These are phyloP conservation scores for Oncorhynchus mykiss DNA, from an alignment of 2,113 vertebrate species.

Conservation along the genomic window DNA sequence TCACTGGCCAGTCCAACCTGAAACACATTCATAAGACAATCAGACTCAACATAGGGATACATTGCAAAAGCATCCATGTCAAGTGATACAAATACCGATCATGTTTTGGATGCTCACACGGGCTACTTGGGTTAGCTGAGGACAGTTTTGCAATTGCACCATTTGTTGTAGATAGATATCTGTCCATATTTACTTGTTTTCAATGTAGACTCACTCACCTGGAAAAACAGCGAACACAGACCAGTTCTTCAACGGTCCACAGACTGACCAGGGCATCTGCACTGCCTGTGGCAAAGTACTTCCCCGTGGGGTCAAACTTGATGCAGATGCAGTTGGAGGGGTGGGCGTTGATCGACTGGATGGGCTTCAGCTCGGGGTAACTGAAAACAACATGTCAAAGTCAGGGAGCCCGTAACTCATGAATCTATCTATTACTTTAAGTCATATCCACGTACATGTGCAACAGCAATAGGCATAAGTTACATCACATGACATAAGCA, in stretches of 20 bases:
- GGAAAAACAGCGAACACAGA: conserved; percentile 96
- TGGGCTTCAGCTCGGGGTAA: conserved; percentile 95
- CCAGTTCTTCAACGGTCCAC: conserved; percentile 94
- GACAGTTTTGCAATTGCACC: too few species aligned
- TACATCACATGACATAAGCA: not conserved
- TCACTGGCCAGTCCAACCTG: conserved; percentile 96
- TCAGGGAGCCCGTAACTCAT: not conserved
- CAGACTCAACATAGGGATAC: not conserved
- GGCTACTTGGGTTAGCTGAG: too few species aligned
- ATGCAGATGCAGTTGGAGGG: conserved; percentile 99
- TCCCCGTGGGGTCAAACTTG: conserved; percentile 96
- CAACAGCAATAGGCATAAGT: not conserved
- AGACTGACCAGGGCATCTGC: conserved; percentile 95
- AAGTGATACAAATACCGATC: too few species aligned
- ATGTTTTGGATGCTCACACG: too few species aligned
- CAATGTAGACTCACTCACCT: conserved; percentile 69
- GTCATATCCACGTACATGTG: not conserved
- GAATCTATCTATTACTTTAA: not conserved
- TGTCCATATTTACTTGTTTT: not conserved
- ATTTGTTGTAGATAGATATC: not conserved
- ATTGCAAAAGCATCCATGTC: too few species aligned
- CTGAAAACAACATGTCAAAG: conserved; percentile 57
- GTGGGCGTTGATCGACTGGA: conserved; percentile 98
- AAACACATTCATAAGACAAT: not conserved
- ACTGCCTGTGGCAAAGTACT: conserved; percentile 96